Evolutionary conservation across 2,888 invertebrate genomes (phyloP).

Genomic region (Alloplasta piceator): DNA sequence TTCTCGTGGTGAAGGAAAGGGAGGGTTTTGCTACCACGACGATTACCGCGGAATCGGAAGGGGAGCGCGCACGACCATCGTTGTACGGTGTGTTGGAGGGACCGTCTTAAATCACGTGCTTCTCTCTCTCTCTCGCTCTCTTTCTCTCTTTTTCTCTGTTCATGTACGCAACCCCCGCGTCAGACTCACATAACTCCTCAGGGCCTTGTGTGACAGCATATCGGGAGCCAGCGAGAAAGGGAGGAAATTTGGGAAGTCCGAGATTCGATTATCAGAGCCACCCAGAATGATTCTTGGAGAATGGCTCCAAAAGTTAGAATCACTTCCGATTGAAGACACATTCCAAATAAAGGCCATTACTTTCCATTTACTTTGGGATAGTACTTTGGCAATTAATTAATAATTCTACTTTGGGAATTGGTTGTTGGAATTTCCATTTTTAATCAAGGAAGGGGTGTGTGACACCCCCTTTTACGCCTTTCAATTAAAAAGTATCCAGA

Average conservation of each 20-base stretch:
- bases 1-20: conserved; percentile 54
- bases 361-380: too few relatives aligned
- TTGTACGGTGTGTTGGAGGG: conserved; percentile 33
- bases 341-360: too few relatives aligned
- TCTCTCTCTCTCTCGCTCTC: conserved; percentile 32
- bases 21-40: conserved; percentile 60
- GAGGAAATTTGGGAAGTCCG: conserved; percentile 16
- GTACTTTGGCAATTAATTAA: too few relatives aligned
- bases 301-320: not conserved
- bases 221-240: conserved; percentile 18
- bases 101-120: conserved; percentile 62
- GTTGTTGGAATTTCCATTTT: too few relatives aligned
- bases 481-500: too few relatives aligned
- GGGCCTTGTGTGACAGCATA: conserved; percentile 21
- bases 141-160: conserved; percentile 39
- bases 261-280: conserved; percentile 51
- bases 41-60: conserved; percentile 64
- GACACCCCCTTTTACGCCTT: too few relatives aligned
- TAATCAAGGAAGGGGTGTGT: too few relatives aligned
- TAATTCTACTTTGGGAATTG: too few relatives aligned
- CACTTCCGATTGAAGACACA: too few relatives aligned
- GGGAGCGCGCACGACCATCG: conserved; percentile 46
- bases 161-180: conserved; percentile 38
- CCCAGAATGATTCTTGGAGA: not conserved
- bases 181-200: conserved; percentile 9